Evolutionary conservation across 1,140 invertebrate species (phyloP), one percentile per base, ranked within the genome.

Genomic region (Drosophila pseudoananassae): DNA sequence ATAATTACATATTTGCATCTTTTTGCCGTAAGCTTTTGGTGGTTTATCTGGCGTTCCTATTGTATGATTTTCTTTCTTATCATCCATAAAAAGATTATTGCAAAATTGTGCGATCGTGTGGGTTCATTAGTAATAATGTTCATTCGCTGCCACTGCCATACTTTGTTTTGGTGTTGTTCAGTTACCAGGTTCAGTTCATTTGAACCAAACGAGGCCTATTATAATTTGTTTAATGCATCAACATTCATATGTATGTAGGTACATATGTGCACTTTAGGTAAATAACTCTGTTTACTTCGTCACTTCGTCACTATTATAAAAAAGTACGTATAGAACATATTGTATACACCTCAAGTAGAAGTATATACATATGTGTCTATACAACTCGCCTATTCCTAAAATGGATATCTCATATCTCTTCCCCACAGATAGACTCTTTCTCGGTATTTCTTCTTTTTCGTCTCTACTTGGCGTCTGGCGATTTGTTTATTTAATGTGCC

Each of bases 401-500:
- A 66, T 53, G n/a, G 31, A 65, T 68, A 52, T 54, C 31, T 27
- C 9, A 7, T 9, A n/a, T 5, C 33, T 36, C 10, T 36, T 10
- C 33, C 33, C 33, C 10, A 36, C 10, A 36, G 10, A 36, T 12
- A 10, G 10, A 4, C 33, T 36, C 31, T n/a, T 20, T 10, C 15
- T 15, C 15, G 14, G 5, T 17, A 17, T 29, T 15, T 4, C 36
- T 14, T 14, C n/a, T 40, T n/a, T 43, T 43, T 15, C 65, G 15
- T 61, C 47, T 49, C 4, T 9, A 46, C 82, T 85, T 85, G 64
- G 73, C 82, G 64, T 75, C 46, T 82, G 74, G 52, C 71, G 82
- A 82, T 82, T 87, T 85, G 82, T 85, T 78, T 85, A 85, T 87
- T 87, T 81, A 68, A 82, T 75, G 74, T 77, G 73, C 69, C 69